Conservation (phyloP, 2,888 invertebrate genomes). For the Epiblema foenella region DNA sequence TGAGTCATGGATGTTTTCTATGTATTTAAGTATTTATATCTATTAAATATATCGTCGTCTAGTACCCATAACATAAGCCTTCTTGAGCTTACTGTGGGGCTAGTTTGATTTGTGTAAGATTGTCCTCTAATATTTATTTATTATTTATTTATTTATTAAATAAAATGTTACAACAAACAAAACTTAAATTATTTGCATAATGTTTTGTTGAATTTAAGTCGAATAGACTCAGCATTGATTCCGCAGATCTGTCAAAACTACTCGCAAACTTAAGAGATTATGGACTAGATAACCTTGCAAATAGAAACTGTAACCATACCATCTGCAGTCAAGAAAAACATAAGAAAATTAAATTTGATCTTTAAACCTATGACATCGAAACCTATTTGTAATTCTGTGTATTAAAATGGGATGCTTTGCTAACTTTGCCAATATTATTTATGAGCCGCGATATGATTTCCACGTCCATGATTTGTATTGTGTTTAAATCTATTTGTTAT, state of each 20-base stretch:
- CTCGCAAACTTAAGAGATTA: not conserved
- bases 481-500: slow-evolving; percentile 40
- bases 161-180: too few relatives aligned
- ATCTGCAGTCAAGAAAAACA: not conserved
- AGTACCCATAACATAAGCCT: too few relatives aligned
- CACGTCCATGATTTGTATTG: slow-evolving; percentile 42
- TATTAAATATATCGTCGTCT: too few relatives aligned
- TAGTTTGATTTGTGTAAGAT: too few relatives aligned
- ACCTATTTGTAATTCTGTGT: not conserved
- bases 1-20: too few relatives aligned
- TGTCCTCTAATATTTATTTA: too few relatives aligned
- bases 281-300: not conserved
- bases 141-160: too few relatives aligned
- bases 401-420: slow-evolving; percentile 5
- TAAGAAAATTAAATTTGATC: slow-evolving; percentile 8
- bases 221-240: not conserved
- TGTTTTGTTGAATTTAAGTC: not conserved
- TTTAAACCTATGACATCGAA: slow-evolving; percentile 17
- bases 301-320: not conserved
- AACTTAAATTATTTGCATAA: too few relatives aligned
- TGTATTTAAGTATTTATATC: too few relatives aligned
- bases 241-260: not conserved
- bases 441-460: slow-evolving; percentile 31
- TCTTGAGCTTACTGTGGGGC: too few relatives aligned
- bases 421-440: slow-evolving; percentile 34